Conservation (phyloP, 2,888 invertebrate species). For the Chaitophorus viminalis region DNA sequence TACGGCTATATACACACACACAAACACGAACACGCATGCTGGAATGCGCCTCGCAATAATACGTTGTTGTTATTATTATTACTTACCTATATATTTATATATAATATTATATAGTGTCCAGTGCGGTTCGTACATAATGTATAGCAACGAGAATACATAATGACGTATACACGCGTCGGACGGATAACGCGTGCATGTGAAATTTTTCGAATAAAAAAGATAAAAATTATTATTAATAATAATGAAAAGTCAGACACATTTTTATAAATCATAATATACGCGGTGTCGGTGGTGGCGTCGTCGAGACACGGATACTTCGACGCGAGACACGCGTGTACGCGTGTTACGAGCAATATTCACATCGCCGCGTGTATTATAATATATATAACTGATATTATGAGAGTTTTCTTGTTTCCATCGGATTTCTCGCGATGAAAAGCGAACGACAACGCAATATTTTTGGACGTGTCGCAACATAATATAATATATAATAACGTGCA, state of each 20-base stretch:
- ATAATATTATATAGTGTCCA: neutral
- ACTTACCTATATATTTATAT: neutral
- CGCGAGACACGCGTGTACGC: too few species aligned
- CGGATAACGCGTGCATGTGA: neutral
- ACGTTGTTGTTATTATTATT: neutral
- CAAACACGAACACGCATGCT: neutral
- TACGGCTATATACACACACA: too few species aligned
- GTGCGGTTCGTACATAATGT: neutral
- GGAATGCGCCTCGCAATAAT: conserved; percentile 24
- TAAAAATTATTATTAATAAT: neutral
- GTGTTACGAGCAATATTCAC: neutral
- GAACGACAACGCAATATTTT: neutral
- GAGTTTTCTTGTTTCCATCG: neutral
- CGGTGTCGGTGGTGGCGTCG: neutral
- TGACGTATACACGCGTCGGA: neutral
- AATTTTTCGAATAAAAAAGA: conserved; percentile 5
- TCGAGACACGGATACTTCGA: neutral
- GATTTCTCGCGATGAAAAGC: neutral
- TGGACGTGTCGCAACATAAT: neutral
- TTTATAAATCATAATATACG: neutral
- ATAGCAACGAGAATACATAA: neutral
- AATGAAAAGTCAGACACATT: neutral
- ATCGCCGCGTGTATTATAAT: neutral
- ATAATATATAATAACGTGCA: too few species aligned
- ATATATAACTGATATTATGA: neutral